A percentile compares a stretch with the other conserved stretches of the same genome.
These are phyloP conservation scores for Emydocephalus ijimae DNA, from an alignment of 2,113 vertebrate genomes.

Conservation along the genomic window DNA sequence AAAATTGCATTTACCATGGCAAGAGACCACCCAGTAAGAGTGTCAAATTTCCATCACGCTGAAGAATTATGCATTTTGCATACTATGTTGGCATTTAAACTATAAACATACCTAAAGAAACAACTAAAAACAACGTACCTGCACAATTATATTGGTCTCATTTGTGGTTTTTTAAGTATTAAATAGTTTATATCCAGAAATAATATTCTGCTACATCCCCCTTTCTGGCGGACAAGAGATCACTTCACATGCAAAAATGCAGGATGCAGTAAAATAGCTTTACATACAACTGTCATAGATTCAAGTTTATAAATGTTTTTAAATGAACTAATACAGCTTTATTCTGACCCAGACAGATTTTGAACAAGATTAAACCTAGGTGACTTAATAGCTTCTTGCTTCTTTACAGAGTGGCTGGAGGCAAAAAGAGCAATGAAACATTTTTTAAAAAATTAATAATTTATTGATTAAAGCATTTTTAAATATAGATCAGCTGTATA, in stretches of 20 bases:
- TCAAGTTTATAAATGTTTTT: background rate
- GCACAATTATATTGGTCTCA: background rate
- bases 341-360: background rate
- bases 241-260: background rate
- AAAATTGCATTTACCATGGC: constrained; percentile 53
- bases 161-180: background rate
- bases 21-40: constrained; percentile 62
- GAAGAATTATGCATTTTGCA: constrained; percentile 55
- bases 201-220: background rate
- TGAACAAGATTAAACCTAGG: background rate
- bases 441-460: background rate
- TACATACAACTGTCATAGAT: background rate
- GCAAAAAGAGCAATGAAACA: background rate
- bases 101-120: constrained; percentile 25
- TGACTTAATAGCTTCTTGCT: background rate
- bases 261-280: background rate
- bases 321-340: background rate
- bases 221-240: background rate
- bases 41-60: constrained; percentile 61
- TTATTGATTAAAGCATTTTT: background rate
- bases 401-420: background rate
- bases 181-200: background rate
- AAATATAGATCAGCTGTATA: background rate
- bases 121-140: constrained; percentile 12
- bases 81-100: constrained; percentile 53